phyloP scores from a whole-genome alignment of 2,888 invertebrate species.

The Lissonota sp. region DNA sequence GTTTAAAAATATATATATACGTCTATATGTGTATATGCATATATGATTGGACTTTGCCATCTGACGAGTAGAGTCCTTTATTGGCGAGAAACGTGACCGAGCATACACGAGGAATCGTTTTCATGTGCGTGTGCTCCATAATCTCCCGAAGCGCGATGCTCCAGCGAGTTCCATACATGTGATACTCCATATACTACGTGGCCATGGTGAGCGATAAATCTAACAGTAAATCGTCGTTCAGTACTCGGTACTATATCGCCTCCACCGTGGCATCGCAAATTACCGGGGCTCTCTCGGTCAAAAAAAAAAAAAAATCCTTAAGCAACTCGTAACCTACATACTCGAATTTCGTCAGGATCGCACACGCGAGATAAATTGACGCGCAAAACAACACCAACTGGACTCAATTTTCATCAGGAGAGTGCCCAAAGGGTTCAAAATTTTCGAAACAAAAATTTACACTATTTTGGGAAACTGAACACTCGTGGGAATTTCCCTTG shows the following conservation, averaged over 20 bases:
- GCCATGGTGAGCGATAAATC: constrained; percentile 60
- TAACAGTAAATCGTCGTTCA: constrained; percentile 71
- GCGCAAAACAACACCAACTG: background rate
- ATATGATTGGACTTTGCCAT: too few relatives aligned
- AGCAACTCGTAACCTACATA: constrained; percentile 1
- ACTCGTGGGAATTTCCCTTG: too few relatives aligned
- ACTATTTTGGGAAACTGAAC: background rate
- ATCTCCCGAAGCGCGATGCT: background rate
- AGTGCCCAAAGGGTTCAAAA: too few relatives aligned
- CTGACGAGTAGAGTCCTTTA: too few relatives aligned
- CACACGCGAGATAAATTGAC: background rate
- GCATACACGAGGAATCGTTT: too few relatives aligned
- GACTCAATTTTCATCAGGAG: background rate
- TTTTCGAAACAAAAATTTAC: constrained; percentile 2
- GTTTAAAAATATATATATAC: too few relatives aligned
- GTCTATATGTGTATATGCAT: too few relatives aligned
- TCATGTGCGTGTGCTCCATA: background rate
- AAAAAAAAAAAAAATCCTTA: constrained; percentile 7
- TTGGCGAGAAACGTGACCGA: too few relatives aligned
- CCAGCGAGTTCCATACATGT: background rate
- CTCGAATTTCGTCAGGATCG: constrained; percentile 1
- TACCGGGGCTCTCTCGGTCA: constrained; percentile 7
- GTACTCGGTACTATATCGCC: constrained; percentile 43
- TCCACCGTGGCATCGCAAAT: constrained; percentile 48
- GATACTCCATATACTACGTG: background rate